These are phyloP conservation scores for Gobio occitaniae DNA, from an alignment of 2,797 vertebrate species.

Conservation along the genomic window DNA sequence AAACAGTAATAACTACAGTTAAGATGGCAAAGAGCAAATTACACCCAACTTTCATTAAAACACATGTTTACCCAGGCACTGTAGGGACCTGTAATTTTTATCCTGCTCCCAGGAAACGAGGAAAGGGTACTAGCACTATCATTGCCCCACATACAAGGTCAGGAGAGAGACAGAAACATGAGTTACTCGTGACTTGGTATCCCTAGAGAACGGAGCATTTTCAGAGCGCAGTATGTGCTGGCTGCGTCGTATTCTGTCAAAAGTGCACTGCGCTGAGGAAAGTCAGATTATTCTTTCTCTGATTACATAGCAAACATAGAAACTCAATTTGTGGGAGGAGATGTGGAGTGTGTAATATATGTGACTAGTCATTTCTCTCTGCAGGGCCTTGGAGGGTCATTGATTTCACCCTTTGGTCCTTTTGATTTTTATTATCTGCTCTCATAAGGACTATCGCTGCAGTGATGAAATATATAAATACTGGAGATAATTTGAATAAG, in stretches of 20 bases:
- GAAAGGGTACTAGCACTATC: slow-evolving; percentile 68
- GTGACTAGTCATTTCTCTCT: slow-evolving; percentile 21
- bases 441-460: slow-evolving; percentile 20
- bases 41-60: slow-evolving; percentile 79
- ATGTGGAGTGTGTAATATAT: slow-evolving; percentile 11
- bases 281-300: slow-evolving; percentile 33
- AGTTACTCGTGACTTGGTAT: slow-evolving; percentile 67
- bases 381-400: slow-evolving; percentile 34
- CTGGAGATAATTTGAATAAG: slow-evolving; percentile 30
- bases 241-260: slow-evolving; percentile 48
- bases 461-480: slow-evolving; percentile 37
- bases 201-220: slow-evolving; percentile 64
- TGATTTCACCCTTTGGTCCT: slow-evolving; percentile 39
- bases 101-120: slow-evolving; percentile 69
- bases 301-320: slow-evolving; percentile 37
- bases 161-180: slow-evolving; percentile 70
- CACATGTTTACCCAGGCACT: slow-evolving; percentile 76
- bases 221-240: slow-evolving; percentile 35
- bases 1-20: slow-evolving; percentile 86
- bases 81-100: slow-evolving; percentile 74
- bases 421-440: slow-evolving; percentile 46
- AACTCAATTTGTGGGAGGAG: slow-evolving; percentile 24
- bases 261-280: slow-evolving; percentile 7
- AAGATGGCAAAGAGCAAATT: slow-evolving; percentile 85
- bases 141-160: slow-evolving; percentile 79